Conservation (phyloP, 1,140 invertebrate species). For the Trichoplusia ni region DNA sequence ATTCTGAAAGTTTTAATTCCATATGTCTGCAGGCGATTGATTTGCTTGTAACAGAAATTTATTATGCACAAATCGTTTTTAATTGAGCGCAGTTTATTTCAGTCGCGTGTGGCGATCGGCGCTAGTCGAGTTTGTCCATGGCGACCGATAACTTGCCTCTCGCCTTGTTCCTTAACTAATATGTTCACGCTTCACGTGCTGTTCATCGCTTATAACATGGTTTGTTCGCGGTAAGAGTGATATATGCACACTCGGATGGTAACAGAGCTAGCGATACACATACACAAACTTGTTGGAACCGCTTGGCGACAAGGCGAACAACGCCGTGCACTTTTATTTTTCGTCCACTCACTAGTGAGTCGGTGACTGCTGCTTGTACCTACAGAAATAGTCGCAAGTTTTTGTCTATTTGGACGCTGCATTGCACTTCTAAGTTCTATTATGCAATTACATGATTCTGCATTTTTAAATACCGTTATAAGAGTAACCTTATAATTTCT, state of each 20-base stretch:
- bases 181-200: constrained; percentile 13
- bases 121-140: constrained; percentile 8
- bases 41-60: constrained; percentile 1
- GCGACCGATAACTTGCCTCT: background rate
- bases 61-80: constrained; percentile 46
- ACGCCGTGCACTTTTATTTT: constrained; percentile 52
- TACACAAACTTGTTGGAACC: constrained; percentile 27
- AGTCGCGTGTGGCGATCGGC: constrained; percentile 40
- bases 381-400: constrained; percentile 40
- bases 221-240: background rate
- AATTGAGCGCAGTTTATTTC: constrained; percentile 52
- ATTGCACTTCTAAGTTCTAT: too few relatives aligned
- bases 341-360: constrained; percentile 31
- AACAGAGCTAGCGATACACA: constrained; percentile 1
- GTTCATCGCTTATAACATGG: constrained; percentile 10
- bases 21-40: background rate
- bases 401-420: constrained; percentile 20
- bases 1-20: background rate
- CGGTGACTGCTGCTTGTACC: constrained; percentile 25
- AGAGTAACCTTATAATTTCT: too few relatives aligned
- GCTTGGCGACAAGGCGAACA: constrained; percentile 36
- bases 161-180: background rate
- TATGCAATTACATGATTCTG: too few relatives aligned
- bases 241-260: constrained; percentile 1
- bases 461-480: too few relatives aligned